Evolutionary conservation across 53 echinoderm and acorn worm species (phyloP), one percentile per base, ranked within the genome.

Genomic region (Antedon mediterranea): DNA sequence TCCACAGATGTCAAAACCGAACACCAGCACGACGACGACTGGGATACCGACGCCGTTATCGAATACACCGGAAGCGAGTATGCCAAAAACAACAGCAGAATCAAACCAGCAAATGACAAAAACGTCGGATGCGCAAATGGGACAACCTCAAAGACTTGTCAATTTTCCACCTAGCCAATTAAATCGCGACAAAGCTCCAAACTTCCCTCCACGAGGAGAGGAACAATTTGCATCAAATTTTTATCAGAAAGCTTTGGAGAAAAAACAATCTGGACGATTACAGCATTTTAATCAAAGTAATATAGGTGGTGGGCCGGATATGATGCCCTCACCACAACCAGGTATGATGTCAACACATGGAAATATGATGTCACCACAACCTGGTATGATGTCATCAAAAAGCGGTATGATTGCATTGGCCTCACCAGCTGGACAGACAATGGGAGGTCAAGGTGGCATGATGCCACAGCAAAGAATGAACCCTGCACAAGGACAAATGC

Each of bases 161-260:
- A 92, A 98, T 30, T 98, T 98, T 79, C 98, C 98, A 31, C 80
- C 98, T 0, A 98, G 98, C 71, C 91, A 92, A 79, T 80, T 98
- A 34, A 98, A 98, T 75, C 75, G 98, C 13, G 92, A 92, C 83
- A 98, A 98, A 79, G 98, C 98, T 20, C 98, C 98, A 31, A 98
- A 98, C 79, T 98, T 98, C 80, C 98, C 98, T 0, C 98, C 98
- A 15, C 85, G 98, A 70, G 98, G 98, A 20, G 98, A 98, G 78
- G 92, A 98, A 83, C 98, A 98, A 82, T 98, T 90, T 83, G 89
- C 98, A 7, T 88, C 98, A 75, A 92, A 92, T 1, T 98, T 98
- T 74, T 98, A 98, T 82, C 98, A 98, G 75, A 97, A 98, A 79
- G 73, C 92, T 13, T 33, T 77, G 18, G 82, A 34, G 33, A 90